Percentiles rank a stretch among this genome's conserved stretches.
Evolutionary conservation across 2,113 vertebrate species (phyloP).

Genomic region (Pholis gunnellus): DNA sequence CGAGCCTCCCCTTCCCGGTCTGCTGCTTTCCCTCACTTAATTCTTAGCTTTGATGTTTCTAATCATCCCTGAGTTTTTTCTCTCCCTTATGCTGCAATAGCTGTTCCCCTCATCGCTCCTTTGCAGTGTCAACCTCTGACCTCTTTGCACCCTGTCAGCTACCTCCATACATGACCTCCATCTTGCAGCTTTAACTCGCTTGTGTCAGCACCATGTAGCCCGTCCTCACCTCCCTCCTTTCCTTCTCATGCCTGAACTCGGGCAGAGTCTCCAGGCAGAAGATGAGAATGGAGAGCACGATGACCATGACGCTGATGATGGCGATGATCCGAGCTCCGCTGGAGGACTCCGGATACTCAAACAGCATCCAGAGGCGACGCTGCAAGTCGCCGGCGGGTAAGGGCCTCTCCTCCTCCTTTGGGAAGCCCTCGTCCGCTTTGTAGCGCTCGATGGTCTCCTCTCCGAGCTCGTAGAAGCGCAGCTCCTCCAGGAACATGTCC

Average conservation of each 20-base stretch:
- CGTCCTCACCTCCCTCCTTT: conserved; percentile 86
- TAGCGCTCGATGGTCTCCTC: conserved; percentile 88
- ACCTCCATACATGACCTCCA: neutral
- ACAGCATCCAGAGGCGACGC: conserved; percentile 91
- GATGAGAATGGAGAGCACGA: conserved; percentile 94
- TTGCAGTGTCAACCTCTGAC: conserved; percentile 7
- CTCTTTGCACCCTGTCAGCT: conserved; percentile 27
- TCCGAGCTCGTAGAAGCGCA: conserved; percentile 92
- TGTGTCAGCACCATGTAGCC: neutral
- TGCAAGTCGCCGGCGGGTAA: conserved; percentile 85
- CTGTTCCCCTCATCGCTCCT: conserved; percentile 39
- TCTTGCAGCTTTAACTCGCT: neutral
- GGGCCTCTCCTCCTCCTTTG: conserved; percentile 83
- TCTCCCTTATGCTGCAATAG: neutral
- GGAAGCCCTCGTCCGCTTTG: conserved; percentile 91
- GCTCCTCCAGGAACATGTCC: conserved; percentile 94
- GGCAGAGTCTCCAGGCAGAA: conserved; percentile 96
- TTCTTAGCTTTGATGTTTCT: neutral
- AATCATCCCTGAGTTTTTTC: neutral
- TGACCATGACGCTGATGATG: conserved; percentile 94
- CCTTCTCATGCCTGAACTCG: conserved; percentile 89
- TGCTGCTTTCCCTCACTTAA: neutral
- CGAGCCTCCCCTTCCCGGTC: conserved; percentile 3
- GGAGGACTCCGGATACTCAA: conserved; percentile 94
- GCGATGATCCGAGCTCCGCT: conserved; percentile 90